Conservation (phyloP, 2,888 invertebrate species). For the Hetaerina titia region DNA sequence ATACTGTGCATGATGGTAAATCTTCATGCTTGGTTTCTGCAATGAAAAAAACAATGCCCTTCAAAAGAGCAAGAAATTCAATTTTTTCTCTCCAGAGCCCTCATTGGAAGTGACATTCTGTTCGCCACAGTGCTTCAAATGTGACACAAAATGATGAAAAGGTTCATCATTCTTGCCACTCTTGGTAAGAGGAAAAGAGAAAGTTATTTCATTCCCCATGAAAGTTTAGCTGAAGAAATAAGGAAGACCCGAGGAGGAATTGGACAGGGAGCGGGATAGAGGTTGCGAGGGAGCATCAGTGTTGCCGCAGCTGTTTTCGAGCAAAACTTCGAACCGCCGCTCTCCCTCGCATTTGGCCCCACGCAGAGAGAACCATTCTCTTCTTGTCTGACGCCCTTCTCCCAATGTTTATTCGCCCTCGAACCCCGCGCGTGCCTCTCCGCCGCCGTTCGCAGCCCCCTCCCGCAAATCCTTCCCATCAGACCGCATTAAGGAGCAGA, state of each 20-base stretch:
- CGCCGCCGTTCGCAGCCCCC: background rate
- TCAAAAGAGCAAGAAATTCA: no score
- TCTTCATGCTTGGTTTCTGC: no score
- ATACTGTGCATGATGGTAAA: no score
- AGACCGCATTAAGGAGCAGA: background rate
- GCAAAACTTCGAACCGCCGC: background rate
- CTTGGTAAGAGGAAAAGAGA: background rate
- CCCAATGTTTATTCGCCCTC: background rate
- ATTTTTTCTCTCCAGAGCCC: no score
- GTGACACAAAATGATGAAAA: background rate
- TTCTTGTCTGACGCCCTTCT: background rate
- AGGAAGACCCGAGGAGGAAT: background rate
- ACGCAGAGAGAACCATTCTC: background rate
- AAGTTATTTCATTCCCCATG: background rate
- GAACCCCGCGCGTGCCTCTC: background rate
- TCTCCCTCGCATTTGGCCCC: background rate
- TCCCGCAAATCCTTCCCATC: slow-evolving; percentile 17
- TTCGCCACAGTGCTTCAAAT: background rate
- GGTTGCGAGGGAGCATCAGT: background rate
- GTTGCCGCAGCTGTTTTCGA: background rate
- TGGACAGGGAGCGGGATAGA: background rate
- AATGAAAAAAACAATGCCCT: no score
- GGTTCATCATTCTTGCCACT: background rate
- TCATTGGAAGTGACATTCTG: no score
- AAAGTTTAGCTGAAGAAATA: background rate